Base-by-base conservation (phyloP, 1,140 invertebrate species). In the Cotesia glomerata region DNA sequence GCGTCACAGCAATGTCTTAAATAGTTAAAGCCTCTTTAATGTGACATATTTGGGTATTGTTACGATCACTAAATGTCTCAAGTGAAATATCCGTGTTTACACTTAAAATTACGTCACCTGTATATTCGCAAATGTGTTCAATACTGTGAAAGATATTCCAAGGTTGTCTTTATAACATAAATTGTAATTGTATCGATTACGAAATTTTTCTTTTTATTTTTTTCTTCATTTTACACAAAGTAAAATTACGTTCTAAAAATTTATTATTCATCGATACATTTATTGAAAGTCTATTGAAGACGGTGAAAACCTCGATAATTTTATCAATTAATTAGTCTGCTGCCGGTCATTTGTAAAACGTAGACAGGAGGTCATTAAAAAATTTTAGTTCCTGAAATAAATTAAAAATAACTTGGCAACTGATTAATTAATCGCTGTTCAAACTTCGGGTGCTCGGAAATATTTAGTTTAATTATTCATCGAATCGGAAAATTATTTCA, bases 41-140 rank as follows among this genome's bases (percentile, higher is more conserved):
- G 13, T 63, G 8, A 63, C 39, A 45, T 45, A 45, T 45, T 45
- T 45, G 39, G 39, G 34, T 58, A 69, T 69, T 39, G 54, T 69
- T 9, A 14, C 54, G 51, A 69, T 69, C 67, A 36, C 54, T n/a
- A 39, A 35, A 65, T 71, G 36, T 34, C 58, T 45, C n/a, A 62
- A 36, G 35, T 71, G 51, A 64, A 64, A 66, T 66, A 58, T 72
- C 35, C 34, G 16, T 72, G n/a, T 71, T 64, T 71, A 52, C 59
- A 14, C 9, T 16, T 9, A 39, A 35, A 45, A 39, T 72, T 62
- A 72, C 70, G 70, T 72, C 51, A 66, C 16, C 3, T 66, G 26
- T 54, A 52, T 51, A 11, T 58, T 35, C 51, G 45, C 51, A 52
- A 49, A 59, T 14, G 26, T 49, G 14, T 34, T 16, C 58, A 52